Base-by-base conservation (phyloP, 1,140 invertebrate genomes). In the Potamilus streckersoni region DNA sequence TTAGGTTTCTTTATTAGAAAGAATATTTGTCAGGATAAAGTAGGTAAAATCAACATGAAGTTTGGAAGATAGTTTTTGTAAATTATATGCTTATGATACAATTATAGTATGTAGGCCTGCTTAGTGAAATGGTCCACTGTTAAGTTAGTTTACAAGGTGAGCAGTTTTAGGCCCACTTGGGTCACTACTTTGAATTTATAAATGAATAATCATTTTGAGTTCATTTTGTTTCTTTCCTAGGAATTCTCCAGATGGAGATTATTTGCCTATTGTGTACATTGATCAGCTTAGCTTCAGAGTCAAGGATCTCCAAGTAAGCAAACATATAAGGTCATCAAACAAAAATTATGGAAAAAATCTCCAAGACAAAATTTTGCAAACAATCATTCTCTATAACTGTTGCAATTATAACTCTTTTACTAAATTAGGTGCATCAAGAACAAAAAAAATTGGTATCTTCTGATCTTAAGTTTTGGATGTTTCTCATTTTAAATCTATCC, bases 181-280 rank as follows among this genome's bases (percentile, higher is more conserved):
- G 27, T 31, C 27, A 4, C 27, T 31, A 2, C 1, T 49, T 49
- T 49, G 38, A 49, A 49, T 11, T 49, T 49, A 11, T 0, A 49
- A 8, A 6, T 49, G 38, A 49, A 49, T 49, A 49, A 49, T 11
- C 38, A 49, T 49, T 49, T 31, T 49, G 11, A 49, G 38, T 11
- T 49, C 38, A 49, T 8, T 69, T 13, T 49, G 68, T 75, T 80
- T 80, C 78, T 78, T 71, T 91, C 90, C 89, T 82, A 87, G 87
- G 61, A 49, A 84, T n/a, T 84, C 93, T 79, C 89, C 91, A 57
- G 92, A 93, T 62, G 91, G 91, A 31, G 93, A 93, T 86, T 96
- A 96, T 86, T 91, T 97, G 78, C 96, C 96, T 31, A 93, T 97
- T 78, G 85, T 97, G 0, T 93, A 94, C 79, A 93, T 95, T 78